Evolutionary conservation across 2,113 vertebrate genomes (phyloP), one percentile per base, ranked within the genome.

Genomic region (Dipodomys spectabilis): DNA sequence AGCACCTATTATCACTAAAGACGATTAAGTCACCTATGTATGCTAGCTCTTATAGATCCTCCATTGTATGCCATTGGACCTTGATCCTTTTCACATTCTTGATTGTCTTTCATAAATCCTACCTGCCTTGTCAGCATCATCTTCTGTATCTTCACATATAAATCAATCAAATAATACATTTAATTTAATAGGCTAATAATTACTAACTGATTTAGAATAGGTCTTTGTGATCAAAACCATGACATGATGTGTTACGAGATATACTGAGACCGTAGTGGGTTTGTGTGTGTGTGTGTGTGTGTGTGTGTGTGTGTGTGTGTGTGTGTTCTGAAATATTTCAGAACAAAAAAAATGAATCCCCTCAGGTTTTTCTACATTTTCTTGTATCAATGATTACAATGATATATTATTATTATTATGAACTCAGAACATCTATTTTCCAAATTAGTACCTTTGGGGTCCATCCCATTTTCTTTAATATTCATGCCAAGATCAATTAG

Each of bases 401-500:
- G 65, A 71, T 53, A 64, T 65, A 83, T 65, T 86, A 72, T 82
- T 85, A 10, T 44, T 85, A 10, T 44, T 25, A 80, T 67, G 28
- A 91, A 69, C n/a, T 92, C 65, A 90, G 39, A 90, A 44, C 30
- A 9, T 68, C n/a, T 64, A 25, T 64, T 84, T 92, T 85, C 22
- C 30, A 93, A 94, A 91, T 90, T 91, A 67, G 7, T 65, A 65
- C 30, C 69, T 75, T 74, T 78, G 53, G 20, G 45, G 25, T 39
- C n/a, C 32, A 78, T 90, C 32, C 5, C 91, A 19, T 80, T 93
- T 93, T 88, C 45, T 91, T 39, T 12, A 79, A 45, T 94, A 81
- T 89, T 95, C 57, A 78, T 84, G 57, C 45, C 32, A 94, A 87
- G 32, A 90, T 81, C 53, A 90, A 91, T 88, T 77, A 86, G 60